These are phyloP conservation scores for Poecilus cupreus DNA, from an alignment of 2,888 invertebrate species.

Conservation along the genomic window DNA sequence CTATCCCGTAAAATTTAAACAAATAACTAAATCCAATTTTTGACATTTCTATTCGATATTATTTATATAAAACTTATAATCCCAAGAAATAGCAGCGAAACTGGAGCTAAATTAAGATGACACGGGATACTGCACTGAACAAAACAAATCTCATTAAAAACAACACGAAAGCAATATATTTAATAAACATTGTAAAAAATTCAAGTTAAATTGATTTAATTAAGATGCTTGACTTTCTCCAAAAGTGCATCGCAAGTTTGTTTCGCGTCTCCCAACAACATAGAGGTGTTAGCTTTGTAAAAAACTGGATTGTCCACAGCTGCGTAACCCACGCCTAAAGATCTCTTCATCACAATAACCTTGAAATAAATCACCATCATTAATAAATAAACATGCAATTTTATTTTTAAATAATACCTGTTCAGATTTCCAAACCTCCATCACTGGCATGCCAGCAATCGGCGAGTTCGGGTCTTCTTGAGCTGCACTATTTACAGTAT, in stretches of 20 bases:
- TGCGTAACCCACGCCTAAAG: constrained; percentile 91
- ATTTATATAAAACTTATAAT: no score
- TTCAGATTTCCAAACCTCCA: constrained; percentile 90
- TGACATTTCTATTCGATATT: no score
- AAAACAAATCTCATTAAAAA: neutral
- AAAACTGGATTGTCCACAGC: constrained; percentile 95
- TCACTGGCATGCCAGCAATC: constrained; percentile 94
- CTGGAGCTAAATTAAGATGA: neutral
- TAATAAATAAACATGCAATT: neutral
- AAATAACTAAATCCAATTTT: no score
- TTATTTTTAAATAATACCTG: constrained; percentile 75
- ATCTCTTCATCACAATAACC: constrained; percentile 94
- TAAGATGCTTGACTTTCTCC: constrained; percentile 75
- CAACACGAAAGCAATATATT: neutral
- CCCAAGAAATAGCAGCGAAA: no score
- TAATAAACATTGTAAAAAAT: neutral
- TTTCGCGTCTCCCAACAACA: constrained; percentile 94
- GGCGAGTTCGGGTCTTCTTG: constrained; percentile 93
- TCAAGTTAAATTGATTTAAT: neutral
- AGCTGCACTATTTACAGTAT: constrained; percentile 93
- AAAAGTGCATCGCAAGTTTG: constrained; percentile 91
- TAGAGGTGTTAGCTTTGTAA: constrained; percentile 90
- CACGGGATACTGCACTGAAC: neutral
- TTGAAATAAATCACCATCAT: constrained; percentile 66
- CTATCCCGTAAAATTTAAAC: no score